Base-by-base conservation (phyloP, 2,888 invertebrate genomes). In the Chaitophorus viminalis region DNA sequence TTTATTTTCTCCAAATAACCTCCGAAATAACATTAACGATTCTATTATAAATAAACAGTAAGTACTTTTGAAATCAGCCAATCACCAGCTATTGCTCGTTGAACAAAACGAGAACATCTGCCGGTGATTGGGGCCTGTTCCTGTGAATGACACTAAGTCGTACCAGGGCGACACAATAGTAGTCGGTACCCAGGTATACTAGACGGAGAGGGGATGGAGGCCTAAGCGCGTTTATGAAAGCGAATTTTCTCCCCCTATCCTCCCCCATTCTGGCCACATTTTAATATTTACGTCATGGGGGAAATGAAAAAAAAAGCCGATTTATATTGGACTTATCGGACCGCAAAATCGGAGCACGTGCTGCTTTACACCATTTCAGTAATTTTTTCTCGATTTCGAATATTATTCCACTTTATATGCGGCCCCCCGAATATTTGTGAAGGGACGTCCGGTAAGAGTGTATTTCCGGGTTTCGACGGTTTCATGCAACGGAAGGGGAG, bases 71-170 rank as follows among this genome's bases (percentile, higher is more conserved):
- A 82, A 74, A 82, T 82, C 54, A 25, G 82, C 82, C 82, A 82
- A 82, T 82, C 82, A n/a, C 82, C 70, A 2, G 52, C 82, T 72
- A 46, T 82, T 3, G 31, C 60, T 6, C 36, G 83, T 60, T 29
- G 72, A 72, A 79, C 52, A 87, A 87, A 78, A 79, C 72, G 79
- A 86, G 87, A 87, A 87, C 87, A 87, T 87, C 87, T 87, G 87
- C 87, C 87, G 39, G 70, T 79, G 87, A 87, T 87, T 60, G 79
- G 74, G 86, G 87, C 79, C 72, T 25, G 72, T 25, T 79, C 39
- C 87, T 87, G 87, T 79, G 87, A 87, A 87, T 87, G 87, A 87
- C 87, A 87, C 87, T 87, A 87, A 87, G 87, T 87, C 87, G 79
- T 70, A 79, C 65, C 79, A 39, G 77, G 36, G 68, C 77, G 68